phyloP scores from a whole-genome alignment of 2,888 invertebrate species.

The Amphipoea oculea region DNA sequence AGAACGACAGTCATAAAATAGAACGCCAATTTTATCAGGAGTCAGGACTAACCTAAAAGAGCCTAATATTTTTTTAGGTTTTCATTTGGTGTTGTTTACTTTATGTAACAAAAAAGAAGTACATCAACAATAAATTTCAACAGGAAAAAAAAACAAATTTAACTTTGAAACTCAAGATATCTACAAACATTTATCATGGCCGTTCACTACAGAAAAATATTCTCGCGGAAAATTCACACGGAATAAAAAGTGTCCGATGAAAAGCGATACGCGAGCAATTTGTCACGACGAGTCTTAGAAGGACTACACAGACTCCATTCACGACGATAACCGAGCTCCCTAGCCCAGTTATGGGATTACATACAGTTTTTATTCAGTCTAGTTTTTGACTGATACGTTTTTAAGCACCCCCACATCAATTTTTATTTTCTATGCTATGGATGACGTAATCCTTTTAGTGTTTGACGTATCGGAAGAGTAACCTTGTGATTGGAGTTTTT shows the following conservation, averaged over 20 bases:
- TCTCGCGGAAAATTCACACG: conserved; percentile 68
- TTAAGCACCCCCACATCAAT: conserved; percentile 61
- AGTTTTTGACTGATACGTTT: conserved; percentile 67
- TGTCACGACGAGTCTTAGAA: conserved; percentile 74
- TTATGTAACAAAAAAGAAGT: background rate
- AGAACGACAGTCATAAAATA: conserved; percentile 27
- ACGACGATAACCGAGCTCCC: conserved; percentile 53
- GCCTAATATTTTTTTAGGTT: background rate
- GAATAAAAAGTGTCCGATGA: conserved; percentile 74
- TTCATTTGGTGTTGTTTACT: conserved; percentile 3
- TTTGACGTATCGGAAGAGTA: conserved; percentile 44
- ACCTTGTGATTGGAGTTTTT: conserved; percentile 36
- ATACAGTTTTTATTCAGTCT: conserved; percentile 62
- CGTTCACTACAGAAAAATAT: conserved; percentile 65
- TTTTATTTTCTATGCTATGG: conserved; percentile 50
- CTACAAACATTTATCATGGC: conserved; percentile 70
- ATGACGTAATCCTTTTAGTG: conserved; percentile 57
- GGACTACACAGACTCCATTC: conserved; percentile 58
- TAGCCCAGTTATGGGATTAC: conserved; percentile 64
- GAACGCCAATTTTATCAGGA: conserved; percentile 3
- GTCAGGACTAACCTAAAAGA: background rate
- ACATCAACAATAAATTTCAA: conserved; percentile 10
- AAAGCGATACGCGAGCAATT: conserved; percentile 76
- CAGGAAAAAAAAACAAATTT: conserved; percentile 11
- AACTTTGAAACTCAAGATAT: conserved; percentile 55